These are phyloP conservation scores for Pterocles orientalis DNA, from an alignment of 2,113 vertebrate genomes.

Conservation along the genomic window DNA sequence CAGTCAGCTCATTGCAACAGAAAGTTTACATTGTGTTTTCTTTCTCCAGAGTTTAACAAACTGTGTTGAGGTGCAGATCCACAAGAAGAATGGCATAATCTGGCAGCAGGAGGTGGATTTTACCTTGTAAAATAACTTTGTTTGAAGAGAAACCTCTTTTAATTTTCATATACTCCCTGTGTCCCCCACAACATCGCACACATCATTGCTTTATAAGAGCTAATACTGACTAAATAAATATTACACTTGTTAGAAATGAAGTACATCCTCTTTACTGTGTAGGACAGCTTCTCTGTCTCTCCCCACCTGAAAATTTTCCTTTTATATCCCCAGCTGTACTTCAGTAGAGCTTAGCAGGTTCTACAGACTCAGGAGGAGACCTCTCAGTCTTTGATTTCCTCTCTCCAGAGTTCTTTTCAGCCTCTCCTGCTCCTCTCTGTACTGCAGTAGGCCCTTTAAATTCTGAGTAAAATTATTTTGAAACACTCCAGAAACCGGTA, in stretches of 20 bases:
- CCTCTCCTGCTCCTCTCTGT: neutral
- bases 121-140: neutral
- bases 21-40: neutral
- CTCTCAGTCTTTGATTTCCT: neutral
- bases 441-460: neutral
- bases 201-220: neutral
- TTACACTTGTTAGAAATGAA: neutral
- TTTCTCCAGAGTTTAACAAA: neutral
- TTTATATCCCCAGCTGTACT: neutral
- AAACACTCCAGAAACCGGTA: neutral
- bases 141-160: neutral
- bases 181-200: neutral
- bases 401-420: neutral
- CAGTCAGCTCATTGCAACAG: neutral
- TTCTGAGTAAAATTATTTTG: neutral
- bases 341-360: neutral
- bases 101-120: neutral
- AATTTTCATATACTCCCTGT: neutral
- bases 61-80: neutral
- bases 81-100: neutral
- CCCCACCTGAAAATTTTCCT: neutral
- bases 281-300: neutral
- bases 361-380: neutral
- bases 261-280: neutral
- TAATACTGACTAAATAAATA: neutral